Conservation (phyloP, 2,888 invertebrate genomes). For the Tetragonula carbonaria region DNA sequence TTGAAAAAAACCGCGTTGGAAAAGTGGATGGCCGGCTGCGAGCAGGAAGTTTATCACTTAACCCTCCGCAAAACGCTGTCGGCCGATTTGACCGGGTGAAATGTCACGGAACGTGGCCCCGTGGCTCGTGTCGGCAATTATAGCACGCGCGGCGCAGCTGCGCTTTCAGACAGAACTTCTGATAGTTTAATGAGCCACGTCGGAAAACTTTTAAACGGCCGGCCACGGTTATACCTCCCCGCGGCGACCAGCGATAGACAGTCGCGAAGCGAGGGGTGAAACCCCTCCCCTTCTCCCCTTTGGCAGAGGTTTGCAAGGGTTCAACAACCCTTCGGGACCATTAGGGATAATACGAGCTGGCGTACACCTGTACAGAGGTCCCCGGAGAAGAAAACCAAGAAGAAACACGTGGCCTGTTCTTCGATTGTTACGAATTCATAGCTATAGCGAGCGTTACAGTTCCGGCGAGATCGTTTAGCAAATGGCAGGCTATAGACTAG, state of each 20-base stretch:
- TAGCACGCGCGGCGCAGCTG: conserved; percentile 59
- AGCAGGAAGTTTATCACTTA: conserved; percentile 57
- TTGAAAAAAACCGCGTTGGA: background rate
- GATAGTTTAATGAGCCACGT: conserved; percentile 72
- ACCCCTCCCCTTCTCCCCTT: background rate
- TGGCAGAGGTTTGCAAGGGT: conserved; percentile 59
- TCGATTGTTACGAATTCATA: conserved; percentile 10
- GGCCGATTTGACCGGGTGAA: conserved; percentile 35
- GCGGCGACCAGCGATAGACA: conserved; percentile 53
- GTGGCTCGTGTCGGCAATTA: conserved; percentile 54
- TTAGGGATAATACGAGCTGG: conserved; percentile 32
- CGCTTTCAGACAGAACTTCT: conserved; percentile 68
- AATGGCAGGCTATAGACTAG: background rate
- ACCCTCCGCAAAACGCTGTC: conserved; percentile 29
- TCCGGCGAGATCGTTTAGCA: background rate
- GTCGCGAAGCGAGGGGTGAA: conserved; percentile 20
- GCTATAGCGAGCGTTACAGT: background rate
- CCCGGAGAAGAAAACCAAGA: conserved; percentile 33
- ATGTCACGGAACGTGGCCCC: conserved; percentile 38
- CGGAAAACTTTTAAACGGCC: conserved; percentile 68
- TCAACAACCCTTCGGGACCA: conserved; percentile 62
- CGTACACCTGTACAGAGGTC: conserved; percentile 33
- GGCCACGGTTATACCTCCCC: conserved; percentile 55
- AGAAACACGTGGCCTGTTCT: conserved; percentile 21
- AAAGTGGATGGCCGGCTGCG: background rate